phyloP scores from a whole-genome alignment of 1,140 invertebrate species.

The Trichoplusia ni region DNA sequence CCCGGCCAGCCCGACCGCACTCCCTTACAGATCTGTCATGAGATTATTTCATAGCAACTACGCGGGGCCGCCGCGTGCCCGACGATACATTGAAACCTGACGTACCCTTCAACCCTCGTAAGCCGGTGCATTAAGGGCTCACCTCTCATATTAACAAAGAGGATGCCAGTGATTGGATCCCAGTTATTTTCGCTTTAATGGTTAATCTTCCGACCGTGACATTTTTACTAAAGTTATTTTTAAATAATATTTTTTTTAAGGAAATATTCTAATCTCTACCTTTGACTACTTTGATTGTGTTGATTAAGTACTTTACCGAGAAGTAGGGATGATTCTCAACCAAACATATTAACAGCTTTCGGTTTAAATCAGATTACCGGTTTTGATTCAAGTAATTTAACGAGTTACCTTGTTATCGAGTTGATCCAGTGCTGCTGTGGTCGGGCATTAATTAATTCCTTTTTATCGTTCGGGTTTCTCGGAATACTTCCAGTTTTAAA shows the following conservation, averaged over 20 bases:
- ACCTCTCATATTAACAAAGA: slow-evolving; percentile 3
- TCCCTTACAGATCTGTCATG: not conserved
- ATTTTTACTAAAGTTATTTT: not conserved
- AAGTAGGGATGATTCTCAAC: too few relatives aligned
- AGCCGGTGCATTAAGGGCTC: not conserved
- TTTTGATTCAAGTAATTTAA: too few relatives aligned
- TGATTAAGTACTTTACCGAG: too few relatives aligned
- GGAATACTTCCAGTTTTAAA: too few relatives aligned
- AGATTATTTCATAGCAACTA: slow-evolving; percentile 13
- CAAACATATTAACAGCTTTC: too few relatives aligned
- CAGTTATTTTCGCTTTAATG: not conserved
- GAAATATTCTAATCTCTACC: too few relatives aligned
- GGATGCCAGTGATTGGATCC: slow-evolving; percentile 6
- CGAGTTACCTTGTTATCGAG: not conserved
- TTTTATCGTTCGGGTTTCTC: not conserved
- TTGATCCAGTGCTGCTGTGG: not conserved
- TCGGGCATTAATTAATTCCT: not conserved
- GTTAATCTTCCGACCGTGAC: not conserved
- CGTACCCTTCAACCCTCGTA: slow-evolving; percentile 8
- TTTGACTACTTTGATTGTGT: too few relatives aligned
- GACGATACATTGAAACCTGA: slow-evolving; percentile 18
- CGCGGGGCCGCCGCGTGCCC: not conserved
- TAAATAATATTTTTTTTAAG: too few relatives aligned
- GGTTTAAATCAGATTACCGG: too few relatives aligned
- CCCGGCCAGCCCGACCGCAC: not conserved